Base-by-base conservation (phyloP, 2,888 invertebrate genomes). In the Synergus umbraculus region DNA sequence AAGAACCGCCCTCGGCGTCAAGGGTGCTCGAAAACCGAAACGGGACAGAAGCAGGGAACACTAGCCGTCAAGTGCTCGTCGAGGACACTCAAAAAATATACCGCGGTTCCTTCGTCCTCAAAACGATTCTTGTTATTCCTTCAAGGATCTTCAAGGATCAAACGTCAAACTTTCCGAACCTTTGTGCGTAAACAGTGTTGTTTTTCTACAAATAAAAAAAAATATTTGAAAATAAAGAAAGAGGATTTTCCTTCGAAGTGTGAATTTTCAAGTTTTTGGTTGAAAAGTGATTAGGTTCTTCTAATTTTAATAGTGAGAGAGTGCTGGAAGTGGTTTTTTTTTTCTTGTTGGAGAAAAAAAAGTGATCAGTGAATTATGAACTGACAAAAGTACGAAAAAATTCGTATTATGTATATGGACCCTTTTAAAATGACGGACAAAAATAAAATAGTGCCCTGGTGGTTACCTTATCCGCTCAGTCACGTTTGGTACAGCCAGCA, bases 11-110 rank as follows among this genome's bases (percentile, higher is more conserved):
- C 89, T 88, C 85, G 84, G 79, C 76, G 82, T 90, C 86, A 86
- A 89, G 89, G 88, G 88, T 89, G 88, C 90, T 91, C 86, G 88
- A 90, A 87, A 83, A 83, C 82, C 85, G 88, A 88, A 88, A 87
- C 88, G 83, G 87, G 84, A 83, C 89, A 87, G 86, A 88, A 89
- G 88, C 89, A 90, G 90, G 87, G 87, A 88, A 90, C 91, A 92
- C 92, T 91, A 91, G 90, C 85, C 89, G 90, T 91, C 90, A 91
- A 92, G 92, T 92, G 91, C 85, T 92, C 92, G 92, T 90, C 89
- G 91, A 91, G 92, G 88, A 91, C 90, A 89, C 91, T 91, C 90
- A 88, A 90, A 90, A 89, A 89, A 81, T 88, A 90, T 88, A 89
- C 88, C 87, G 85, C 86, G 82, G 85, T 87, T 86, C 86, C 87